phyloP scores from a whole-genome alignment of 2,113 vertebrate species.

The Trichechus manatus region DNA sequence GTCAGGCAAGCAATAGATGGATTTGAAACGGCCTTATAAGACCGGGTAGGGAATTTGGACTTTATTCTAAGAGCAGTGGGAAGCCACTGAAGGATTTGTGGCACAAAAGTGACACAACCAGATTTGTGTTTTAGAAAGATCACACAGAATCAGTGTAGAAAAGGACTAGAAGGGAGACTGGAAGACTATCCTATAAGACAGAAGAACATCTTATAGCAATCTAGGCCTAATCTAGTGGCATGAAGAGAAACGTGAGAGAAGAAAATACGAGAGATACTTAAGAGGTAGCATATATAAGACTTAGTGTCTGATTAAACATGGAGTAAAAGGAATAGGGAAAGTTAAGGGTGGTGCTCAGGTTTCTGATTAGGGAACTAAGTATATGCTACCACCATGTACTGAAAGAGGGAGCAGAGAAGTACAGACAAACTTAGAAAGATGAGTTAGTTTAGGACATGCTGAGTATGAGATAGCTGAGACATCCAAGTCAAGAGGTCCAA shows the following conservation, averaged over 20 bases:
- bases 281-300: not conserved
- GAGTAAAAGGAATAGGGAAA: not conserved
- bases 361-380: not conserved
- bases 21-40: not conserved
- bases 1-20: not conserved
- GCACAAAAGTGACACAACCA: not conserved
- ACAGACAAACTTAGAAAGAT: conserved; percentile 12
- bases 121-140: conserved; percentile 44
- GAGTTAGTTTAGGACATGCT: not conserved
- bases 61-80: not conserved
- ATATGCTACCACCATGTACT: not conserved
- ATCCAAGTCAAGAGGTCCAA: not conserved
- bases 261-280: not conserved
- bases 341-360: not conserved
- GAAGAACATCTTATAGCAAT: not conserved
- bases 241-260: not conserved
- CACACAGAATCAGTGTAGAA: not conserved
- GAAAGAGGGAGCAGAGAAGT: not conserved
- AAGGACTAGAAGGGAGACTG: not conserved
- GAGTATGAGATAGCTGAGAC: not conserved
- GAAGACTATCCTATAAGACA: not conserved
- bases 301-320: not conserved
- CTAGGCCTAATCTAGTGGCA: not conserved
- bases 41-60: not conserved
- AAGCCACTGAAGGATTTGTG: conserved; percentile 19